Base-by-base conservation (phyloP, 2,888 invertebrate species). In the Hartigia nigra region DNA sequence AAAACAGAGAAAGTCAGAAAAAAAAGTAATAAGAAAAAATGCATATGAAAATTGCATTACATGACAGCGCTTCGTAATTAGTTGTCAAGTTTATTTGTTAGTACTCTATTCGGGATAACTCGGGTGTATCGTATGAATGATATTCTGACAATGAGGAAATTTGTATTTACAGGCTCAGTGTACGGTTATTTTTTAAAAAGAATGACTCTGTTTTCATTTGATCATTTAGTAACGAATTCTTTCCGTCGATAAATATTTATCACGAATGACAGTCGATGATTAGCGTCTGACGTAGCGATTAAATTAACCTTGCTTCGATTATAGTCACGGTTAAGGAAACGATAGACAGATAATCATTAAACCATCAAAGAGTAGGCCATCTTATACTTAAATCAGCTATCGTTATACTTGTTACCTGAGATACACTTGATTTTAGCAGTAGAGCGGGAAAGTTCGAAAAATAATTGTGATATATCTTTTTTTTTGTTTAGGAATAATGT, bases 401-500 rank as follows among this genome's bases (percentile, higher is more conserved):
- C 55, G 55, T 55, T 55, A 55, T 55, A 55, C 55, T 23, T 23
- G 23, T 55, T 9, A 23, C 55, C 23, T 0, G 14, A 31, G 32
- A 72, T 34, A 72, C 72, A 72, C 72, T 72, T 72, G 32, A 34
- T 34, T 55, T 72, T 34, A 23, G 72, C 72, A 31, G 12, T 34
- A 12, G 72, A 31, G 32, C 31, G 55, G 75, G 75, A 75, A 75
- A 34, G 35, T 76, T 79, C 37, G 77, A 80, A 80, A 81, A 81
- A 84, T 80, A 78, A 81, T 76, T 79, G 83, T 84, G 84, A 85
- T 81, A 76, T 86, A 74, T 87, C 77, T 84, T 82, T 83, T 87
- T 84, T 39, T 86, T 86, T 87, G 85, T 88, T 86, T 87, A 88
- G 88, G 87, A 86, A 83, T 87, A 87, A 83, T 81, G 77, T 87